phyloP scores from a whole-genome alignment of 2,888 invertebrate genomes.

The Mesorhabditis sp. region DNA sequence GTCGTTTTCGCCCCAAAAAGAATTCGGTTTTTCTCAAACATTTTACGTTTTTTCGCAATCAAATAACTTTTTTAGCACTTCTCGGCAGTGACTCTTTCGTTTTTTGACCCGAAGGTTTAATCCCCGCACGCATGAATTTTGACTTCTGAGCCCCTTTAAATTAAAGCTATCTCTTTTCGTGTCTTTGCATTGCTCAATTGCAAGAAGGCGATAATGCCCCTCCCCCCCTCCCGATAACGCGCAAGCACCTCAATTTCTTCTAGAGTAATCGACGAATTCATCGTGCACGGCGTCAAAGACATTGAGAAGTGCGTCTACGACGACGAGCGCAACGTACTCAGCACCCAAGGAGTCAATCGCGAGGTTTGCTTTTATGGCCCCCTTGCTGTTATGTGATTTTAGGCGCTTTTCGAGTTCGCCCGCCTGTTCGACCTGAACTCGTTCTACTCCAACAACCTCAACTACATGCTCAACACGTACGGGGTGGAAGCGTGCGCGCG shows the following conservation, averaged over 20 bases:
- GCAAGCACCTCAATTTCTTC: conserved; percentile 41
- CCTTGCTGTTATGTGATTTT: conserved; percentile 16
- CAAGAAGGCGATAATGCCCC: too few species aligned
- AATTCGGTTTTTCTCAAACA: too few species aligned
- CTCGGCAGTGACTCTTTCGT: too few species aligned
- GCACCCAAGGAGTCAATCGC: conserved; percentile 93
- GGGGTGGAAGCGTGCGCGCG: conserved; percentile 92
- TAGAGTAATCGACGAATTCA: conserved; percentile 66
- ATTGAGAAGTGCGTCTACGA: conserved; percentile 82
- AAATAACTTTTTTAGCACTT: too few species aligned
- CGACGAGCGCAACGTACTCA: conserved; percentile 64
- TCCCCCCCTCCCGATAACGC: not conserved
- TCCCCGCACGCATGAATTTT: too few species aligned
- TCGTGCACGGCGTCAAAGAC: conserved; percentile 71
- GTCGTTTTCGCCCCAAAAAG: too few species aligned
- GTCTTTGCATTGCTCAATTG: too few species aligned
- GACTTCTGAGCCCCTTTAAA: too few species aligned
- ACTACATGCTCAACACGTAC: conserved; percentile 77
- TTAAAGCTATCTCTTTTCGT: too few species aligned
- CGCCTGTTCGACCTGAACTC: conserved; percentile 69
- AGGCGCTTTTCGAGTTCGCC: conserved; percentile 81
- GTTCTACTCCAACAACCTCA: conserved; percentile 84
- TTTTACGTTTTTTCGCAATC: too few species aligned
- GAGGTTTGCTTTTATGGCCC: conserved; percentile 61
- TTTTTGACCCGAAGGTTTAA: too few species aligned